phyloP scores from a whole-genome alignment of 2,888 invertebrate species.

The Tachina fera region DNA sequence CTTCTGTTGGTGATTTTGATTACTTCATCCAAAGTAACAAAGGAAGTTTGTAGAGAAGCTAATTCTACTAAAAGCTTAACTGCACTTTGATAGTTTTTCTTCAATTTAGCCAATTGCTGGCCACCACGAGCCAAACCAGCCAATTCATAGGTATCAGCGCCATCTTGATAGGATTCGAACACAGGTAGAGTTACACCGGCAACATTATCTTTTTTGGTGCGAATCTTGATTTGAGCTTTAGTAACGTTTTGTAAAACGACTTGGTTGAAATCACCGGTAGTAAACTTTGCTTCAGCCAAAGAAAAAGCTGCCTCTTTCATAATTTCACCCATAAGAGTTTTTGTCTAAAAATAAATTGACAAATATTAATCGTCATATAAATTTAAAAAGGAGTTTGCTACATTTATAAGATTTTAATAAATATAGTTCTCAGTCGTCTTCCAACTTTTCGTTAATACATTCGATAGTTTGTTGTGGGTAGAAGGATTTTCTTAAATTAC shows the following conservation, averaged over 20 bases:
- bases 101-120: constrained; percentile 97
- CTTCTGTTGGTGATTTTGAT: constrained; percentile 99
- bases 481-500: too few species aligned
- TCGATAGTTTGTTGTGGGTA: too few species aligned
- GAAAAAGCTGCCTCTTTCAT: constrained; percentile 99
- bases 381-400: background rate
- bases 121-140: constrained; percentile 99
- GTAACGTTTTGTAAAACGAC: constrained; percentile 99
- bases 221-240: constrained; percentile 98
- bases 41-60: constrained; percentile 98
- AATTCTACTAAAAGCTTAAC: constrained; percentile 97
- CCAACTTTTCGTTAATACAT: too few species aligned
- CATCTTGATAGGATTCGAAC: constrained; percentile 89
- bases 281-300: constrained; percentile 98
- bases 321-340: constrained; percentile 87
- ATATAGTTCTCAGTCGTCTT: too few species aligned
- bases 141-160: constrained; percentile 97
- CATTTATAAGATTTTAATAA: too few species aligned
- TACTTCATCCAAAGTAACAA: constrained; percentile 98
- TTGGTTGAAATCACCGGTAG: constrained; percentile 99
- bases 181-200: constrained; percentile 99
- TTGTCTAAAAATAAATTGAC: constrained; percentile 74
- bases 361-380: background rate
- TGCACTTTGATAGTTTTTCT: constrained; percentile 98
- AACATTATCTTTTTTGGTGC: constrained; percentile 99